Percentiles rank a stretch among this genome's conserved stretches.
Evolutionary conservation across 2,888 invertebrate species (phyloP).

Genomic region (Amorpha juglandis): DNA sequence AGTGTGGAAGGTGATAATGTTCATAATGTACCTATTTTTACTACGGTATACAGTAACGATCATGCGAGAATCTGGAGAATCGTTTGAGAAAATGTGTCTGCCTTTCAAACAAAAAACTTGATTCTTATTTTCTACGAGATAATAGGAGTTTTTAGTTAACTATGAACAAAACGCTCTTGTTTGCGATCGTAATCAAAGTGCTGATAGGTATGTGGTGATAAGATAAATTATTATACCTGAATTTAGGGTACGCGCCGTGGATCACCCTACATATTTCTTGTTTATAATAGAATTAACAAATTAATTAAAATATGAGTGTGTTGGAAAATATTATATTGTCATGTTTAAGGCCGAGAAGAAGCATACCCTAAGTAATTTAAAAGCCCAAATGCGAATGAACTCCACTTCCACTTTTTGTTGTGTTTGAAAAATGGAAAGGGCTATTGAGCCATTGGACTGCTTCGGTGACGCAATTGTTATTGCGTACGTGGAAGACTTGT

Average conservation of each 20-base stretch:
- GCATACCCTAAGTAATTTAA: too few relatives aligned
- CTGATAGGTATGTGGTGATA: conserved; percentile 27
- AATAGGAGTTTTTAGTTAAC: neutral
- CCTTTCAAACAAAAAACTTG: neutral
- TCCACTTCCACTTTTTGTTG: too few relatives aligned
- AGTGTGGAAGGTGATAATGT: neutral
- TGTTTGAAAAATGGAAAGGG: too few relatives aligned
- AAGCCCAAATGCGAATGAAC: too few relatives aligned
- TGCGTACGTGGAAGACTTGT: too few relatives aligned
- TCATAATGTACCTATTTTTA: neutral
- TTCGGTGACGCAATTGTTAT: too few relatives aligned
- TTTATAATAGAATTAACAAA: neutral
- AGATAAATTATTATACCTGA: conserved; percentile 26
- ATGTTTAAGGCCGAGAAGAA: too few relatives aligned
- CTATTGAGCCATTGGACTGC: too few relatives aligned
- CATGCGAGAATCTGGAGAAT: conserved; percentile 4
- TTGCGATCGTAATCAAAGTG: conserved; percentile 18
- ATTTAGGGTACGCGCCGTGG: conserved; percentile 1
- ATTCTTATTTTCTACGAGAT: neutral
- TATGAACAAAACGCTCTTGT: conserved; percentile 10
- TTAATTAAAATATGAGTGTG: too few relatives aligned
- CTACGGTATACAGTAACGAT: neutral
- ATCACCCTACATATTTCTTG: neutral
- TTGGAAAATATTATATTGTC: too few relatives aligned
- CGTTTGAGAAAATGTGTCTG: neutral